Percentiles rank a stretch among this genome's conserved stretches.
These are phyloP conservation scores for Tachysurus vachellii DNA, from an alignment of 2,113 vertebrate genomes.

Conservation along the genomic window DNA sequence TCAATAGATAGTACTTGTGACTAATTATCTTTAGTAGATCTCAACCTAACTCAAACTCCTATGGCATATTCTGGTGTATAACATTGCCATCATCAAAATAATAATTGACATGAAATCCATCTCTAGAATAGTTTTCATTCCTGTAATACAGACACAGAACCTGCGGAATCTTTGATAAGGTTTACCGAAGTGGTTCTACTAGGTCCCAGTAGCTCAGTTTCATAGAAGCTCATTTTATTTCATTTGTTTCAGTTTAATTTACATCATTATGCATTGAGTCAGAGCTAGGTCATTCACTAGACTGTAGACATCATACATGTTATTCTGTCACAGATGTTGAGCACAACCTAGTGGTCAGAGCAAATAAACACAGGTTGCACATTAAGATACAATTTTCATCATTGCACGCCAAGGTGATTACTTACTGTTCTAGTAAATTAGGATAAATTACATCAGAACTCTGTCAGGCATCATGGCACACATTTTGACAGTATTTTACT, in stretches of 20 bases:
- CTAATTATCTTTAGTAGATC: neutral
- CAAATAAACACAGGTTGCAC: constrained; percentile 9
- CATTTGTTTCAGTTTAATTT: neutral
- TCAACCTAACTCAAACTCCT: neutral
- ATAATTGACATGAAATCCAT: neutral
- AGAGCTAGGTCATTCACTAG: neutral
- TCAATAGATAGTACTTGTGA: neutral
- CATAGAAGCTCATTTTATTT: neutral
- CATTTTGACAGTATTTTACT: neutral
- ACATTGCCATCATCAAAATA: neutral
- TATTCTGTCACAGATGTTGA: constrained; percentile 40
- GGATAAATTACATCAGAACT: neutral
- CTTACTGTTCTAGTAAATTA: neutral
- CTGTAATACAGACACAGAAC: neutral
- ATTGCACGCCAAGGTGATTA: neutral
- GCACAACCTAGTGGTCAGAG: constrained; percentile 66
- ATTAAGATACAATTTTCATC: neutral
- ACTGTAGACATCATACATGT: neutral
- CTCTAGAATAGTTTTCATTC: neutral
- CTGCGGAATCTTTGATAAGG: neutral
- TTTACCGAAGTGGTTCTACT: neutral
- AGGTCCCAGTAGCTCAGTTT: neutral
- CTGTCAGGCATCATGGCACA: neutral
- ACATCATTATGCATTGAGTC: neutral
- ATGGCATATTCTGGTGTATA: neutral